Base-by-base conservation (phyloP, 2,888 invertebrate species). In the Ophioninae sp. region DNA sequence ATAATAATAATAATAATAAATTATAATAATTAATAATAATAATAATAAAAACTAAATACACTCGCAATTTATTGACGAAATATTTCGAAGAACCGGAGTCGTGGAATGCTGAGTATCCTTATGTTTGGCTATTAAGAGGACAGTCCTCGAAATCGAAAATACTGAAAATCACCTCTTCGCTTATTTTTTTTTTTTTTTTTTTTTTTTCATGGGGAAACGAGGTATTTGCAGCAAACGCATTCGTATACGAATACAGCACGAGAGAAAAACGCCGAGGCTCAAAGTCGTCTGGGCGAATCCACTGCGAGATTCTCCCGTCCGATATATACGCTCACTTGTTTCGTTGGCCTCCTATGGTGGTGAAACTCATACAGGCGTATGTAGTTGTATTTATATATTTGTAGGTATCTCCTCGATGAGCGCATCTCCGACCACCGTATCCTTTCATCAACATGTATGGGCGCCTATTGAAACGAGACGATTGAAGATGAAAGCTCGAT, bases 281-380 rank as follows among this genome's bases (percentile, higher is more conserved):
- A 79, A 77, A 80, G 77, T 83, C 80, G 64, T 67, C 44, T 73
- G 65, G 56, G 65, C 77, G 73, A 77, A 83, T 80, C 68, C 76
- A 73, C 72, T 76, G 67, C 76, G 73, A 83, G 83, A 83, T 83
- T 76, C 76, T 77, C 80, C 61, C 68, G 67, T 72, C 56, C 73
- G 83, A 83, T 83, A 83, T 64, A 44, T 44, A 70, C 70, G 69
- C 30, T 79, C 74, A 76, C 72, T 75, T 80, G 67, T 76, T 61
- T 76, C 76, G 67, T 79, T 82, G 78, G 56, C 50, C 57, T 65
- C 67, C 79, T 69, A 59, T 44, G 44, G 50, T 37, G 21, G 77
- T 21, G 68, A 69, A 68, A 65, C 37, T 30, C 57, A 65, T 13
- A 56, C n/a, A 56, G 17, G 7, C 10, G 7, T n/a, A n/a, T 59